These are phyloP conservation scores for Sebastes taczanowskii DNA, from an alignment of 2,797 vertebrate species.

Conservation along the genomic window DNA sequence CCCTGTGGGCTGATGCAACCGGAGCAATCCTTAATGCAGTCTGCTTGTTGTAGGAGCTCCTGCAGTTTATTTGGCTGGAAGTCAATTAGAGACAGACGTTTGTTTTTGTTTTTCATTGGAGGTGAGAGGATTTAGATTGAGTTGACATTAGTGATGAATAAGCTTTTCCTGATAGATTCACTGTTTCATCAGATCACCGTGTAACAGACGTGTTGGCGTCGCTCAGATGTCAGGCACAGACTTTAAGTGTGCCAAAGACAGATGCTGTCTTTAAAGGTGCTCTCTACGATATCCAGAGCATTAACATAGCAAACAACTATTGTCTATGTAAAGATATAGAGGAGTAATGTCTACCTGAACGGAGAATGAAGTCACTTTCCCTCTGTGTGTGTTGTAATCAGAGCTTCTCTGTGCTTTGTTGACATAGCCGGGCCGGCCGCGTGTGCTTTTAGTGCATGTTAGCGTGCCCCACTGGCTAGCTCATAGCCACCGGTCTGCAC, in stretches of 20 bases:
- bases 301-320: too few species aligned
- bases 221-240: not conserved
- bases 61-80: not conserved
- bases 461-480: too few species aligned
- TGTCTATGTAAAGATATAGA: too few species aligned
- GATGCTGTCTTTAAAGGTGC: not conserved
- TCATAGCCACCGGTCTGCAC: fast-evolving
- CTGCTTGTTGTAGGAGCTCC: slow-evolving; percentile 23
- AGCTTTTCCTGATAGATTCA: slow-evolving; percentile 10
- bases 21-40: slow-evolving; percentile 58
- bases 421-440: too few species aligned
- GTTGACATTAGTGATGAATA: slow-evolving; percentile 34
- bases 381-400: too few species aligned
- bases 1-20: slow-evolving; percentile 73
- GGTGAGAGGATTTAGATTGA: slow-evolving; percentile 28
- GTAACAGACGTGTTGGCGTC: not conserved
- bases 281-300: too few species aligned
- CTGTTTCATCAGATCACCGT: slow-evolving; percentile 24
- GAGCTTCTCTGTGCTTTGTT: too few species aligned
- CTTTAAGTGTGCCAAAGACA: not conserved
- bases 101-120: slow-evolving; percentile 9
- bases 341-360: too few species aligned
- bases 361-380: too few species aligned
- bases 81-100: slow-evolving; percentile 23
- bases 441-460: too few species aligned